Percentiles rank a stretch among this genome's conserved stretches.
These are phyloP conservation scores for Chaetogeoica ovagalla DNA, from an alignment of 2,888 invertebrate species.

Conservation along the genomic window DNA sequence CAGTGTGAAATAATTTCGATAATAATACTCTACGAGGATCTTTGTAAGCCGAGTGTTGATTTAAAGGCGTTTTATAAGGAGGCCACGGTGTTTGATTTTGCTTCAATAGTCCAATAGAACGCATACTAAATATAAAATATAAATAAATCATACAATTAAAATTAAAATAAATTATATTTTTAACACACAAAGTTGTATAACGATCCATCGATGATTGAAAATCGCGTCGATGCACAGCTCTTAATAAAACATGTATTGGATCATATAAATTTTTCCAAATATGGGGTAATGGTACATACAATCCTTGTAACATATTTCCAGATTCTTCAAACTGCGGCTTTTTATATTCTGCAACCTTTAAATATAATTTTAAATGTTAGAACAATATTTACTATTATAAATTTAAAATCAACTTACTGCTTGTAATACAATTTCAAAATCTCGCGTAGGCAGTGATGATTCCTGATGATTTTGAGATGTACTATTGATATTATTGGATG, in stretches of 20 bases:
- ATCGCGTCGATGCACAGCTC: constrained; percentile 89
- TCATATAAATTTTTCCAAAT: constrained; percentile 95
- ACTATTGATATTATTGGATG: neutral
- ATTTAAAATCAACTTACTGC: constrained; percentile 15
- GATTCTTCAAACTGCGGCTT: constrained; percentile 84
- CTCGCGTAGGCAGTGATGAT: constrained; percentile 10
- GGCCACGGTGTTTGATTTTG: constrained; percentile 70
- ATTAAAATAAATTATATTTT: constrained; percentile 3
- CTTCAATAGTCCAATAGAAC: constrained; percentile 57
- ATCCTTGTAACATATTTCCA: constrained; percentile 76
- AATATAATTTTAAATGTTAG: constrained; percentile 10
- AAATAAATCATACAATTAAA: neutral
- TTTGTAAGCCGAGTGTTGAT: constrained; percentile 68
- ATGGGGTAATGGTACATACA: constrained; percentile 75
- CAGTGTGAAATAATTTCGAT: constrained; percentile 68
- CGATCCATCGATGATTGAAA: constrained; percentile 94
- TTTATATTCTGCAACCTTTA: constrained; percentile 78
- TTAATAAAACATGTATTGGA: constrained; percentile 86
- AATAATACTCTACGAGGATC: constrained; percentile 70
- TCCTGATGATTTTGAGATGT: constrained; percentile 36
- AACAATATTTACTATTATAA: neutral
- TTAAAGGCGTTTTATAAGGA: constrained; percentile 74
- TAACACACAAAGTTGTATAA: constrained; percentile 61
- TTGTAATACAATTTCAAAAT: constrained; percentile 53
- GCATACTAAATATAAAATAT: constrained; percentile 58